These are phyloP conservation scores for Venusia cambrica DNA, from an alignment of 2,888 invertebrate species.

Conservation along the genomic window DNA sequence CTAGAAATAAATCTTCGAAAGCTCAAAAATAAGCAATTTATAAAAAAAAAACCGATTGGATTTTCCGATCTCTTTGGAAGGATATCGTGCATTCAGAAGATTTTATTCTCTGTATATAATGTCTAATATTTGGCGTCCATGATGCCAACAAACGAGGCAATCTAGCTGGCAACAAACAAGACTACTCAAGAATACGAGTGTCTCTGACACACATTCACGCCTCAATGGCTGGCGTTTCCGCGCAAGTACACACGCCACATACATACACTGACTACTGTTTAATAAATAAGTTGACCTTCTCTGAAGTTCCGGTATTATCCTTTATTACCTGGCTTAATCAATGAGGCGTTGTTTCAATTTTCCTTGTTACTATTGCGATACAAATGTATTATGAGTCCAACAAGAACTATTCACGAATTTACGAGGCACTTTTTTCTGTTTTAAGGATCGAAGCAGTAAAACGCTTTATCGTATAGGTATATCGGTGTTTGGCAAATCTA, in stretches of 20 bases:
- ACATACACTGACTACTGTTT: conserved; percentile 4
- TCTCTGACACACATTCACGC: conserved; percentile 20
- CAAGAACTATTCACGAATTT: no score
- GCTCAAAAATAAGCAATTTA: no score
- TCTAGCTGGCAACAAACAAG: conserved; percentile 15
- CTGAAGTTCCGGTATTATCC: conserved; percentile 14
- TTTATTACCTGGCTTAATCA: conserved; percentile 13
- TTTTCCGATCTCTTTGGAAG: no score
- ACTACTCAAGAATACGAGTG: conserved; percentile 10
- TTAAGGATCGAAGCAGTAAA: no score
- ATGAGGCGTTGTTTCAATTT: conserved; percentile 13
- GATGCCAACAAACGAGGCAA: conserved; percentile 7
- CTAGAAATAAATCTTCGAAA: no score
- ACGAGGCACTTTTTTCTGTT: no score
- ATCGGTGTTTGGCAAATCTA: no score
- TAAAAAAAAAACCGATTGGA: no score
- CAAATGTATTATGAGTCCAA: conserved; percentile 3
- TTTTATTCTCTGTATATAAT: no score
- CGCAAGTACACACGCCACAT: conserved; percentile 15
- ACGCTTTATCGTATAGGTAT: no score
- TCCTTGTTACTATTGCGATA: conserved; percentile 10
- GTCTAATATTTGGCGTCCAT: no score
- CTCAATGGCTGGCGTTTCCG: conserved; percentile 16
- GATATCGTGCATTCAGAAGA: no score
- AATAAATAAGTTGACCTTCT: conserved; percentile 15